Conservation (phyloP, 1,140 invertebrate species). For the Cotesia vestalis region DNA sequence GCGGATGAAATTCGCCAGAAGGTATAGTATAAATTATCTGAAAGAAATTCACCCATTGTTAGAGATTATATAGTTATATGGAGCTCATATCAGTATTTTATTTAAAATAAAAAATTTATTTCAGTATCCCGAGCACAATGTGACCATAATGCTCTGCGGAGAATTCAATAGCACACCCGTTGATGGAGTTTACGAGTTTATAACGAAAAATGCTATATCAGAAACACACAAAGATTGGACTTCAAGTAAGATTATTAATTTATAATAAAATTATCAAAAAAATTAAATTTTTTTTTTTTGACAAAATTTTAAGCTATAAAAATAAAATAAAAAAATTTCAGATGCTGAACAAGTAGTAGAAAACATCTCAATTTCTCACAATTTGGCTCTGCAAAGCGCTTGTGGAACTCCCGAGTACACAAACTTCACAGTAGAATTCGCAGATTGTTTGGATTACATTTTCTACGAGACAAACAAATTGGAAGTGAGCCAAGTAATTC, state of each 20-base stretch:
- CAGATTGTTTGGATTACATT: conserved; percentile 92
- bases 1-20: conserved; percentile 56
- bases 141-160: conserved; percentile 79
- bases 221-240: conserved; percentile 76
- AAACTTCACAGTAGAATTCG: conserved; percentile 85
- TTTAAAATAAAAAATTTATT: conserved; percentile 45
- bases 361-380: conserved; percentile 71
- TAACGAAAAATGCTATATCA: conserved; percentile 73
- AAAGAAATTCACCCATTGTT: neutral
- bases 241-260: conserved; percentile 73
- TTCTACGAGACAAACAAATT: conserved; percentile 79
- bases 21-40: conserved; percentile 52
- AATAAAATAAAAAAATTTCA: conserved; percentile 55
- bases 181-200: conserved; percentile 79
- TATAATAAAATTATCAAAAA: neutral
- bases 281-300: too few species aligned
- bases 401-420: conserved; percentile 83
- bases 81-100: neutral
- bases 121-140: conserved; percentile 67
- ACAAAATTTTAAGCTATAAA: too few species aligned
- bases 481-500: conserved; percentile 75
- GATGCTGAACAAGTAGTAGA: conserved; percentile 73
- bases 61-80: too few species aligned
- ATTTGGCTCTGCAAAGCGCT: conserved; percentile 73
- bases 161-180: conserved; percentile 90